These are phyloP conservation scores for Trachymyrmex cornetzi DNA, from an alignment of 1,140 invertebrate genomes.

Conservation along the genomic window DNA sequence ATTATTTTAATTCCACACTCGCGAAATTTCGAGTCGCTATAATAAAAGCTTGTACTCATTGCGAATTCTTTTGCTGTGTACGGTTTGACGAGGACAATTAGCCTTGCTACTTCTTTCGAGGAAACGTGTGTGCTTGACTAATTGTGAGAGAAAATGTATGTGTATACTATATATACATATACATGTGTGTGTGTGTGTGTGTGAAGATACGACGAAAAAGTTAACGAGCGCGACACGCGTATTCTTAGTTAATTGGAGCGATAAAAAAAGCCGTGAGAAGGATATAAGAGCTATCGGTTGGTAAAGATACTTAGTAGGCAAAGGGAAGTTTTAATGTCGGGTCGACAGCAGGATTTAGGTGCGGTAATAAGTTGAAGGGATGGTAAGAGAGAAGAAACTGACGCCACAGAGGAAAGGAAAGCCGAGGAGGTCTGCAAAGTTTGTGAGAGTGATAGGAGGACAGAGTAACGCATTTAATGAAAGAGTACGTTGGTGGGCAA, in stretches of 20 bases:
- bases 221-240: conserved; percentile 4
- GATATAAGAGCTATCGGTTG: conserved; percentile 43
- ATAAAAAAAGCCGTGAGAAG: not conserved
- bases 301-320: conserved; percentile 52
- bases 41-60: not conserved
- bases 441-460: conserved; percentile 60
- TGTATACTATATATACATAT: not conserved
- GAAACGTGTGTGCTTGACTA: not conserved
- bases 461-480: conserved; percentile 64
- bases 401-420: not conserved
- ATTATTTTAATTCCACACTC: conserved; percentile 15
- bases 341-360: conserved; percentile 59
- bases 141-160: not conserved
- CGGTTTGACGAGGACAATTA: not conserved
- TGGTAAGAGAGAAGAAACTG: conserved; percentile 36
- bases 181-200: too few relatives aligned
- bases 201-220: not conserved
- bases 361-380: conserved; percentile 58
- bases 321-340: conserved; percentile 41
- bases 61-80: not conserved
- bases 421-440: conserved; percentile 36
- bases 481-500: conserved; percentile 43
- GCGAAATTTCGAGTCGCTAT: not conserved
- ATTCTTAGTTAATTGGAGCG: conserved; percentile 38
- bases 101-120: not conserved